Base-by-base conservation (phyloP, 1,140 invertebrate genomes). In the Heliconius eleuchia region DNA sequence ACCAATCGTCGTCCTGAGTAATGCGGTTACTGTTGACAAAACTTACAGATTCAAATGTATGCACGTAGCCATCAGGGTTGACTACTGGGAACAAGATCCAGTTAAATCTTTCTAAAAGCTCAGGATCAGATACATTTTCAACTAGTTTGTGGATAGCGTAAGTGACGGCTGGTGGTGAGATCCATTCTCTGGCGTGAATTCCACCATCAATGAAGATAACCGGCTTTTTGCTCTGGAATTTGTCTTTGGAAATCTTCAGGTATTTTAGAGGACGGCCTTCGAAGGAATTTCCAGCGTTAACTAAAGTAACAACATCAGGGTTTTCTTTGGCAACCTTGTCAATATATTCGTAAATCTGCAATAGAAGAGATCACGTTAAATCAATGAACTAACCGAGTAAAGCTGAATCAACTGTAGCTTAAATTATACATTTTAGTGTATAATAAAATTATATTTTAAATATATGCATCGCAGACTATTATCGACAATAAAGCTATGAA, bases 161-260 rank as follows among this genome's bases (percentile, higher is more conserved):
- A 0, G 95, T 84, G 5, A 92, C 93, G 0, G 92, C 89, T 0
- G 95, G 93, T 1, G 94, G 92, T 11, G 95, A 86, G n/a, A 96
- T 95, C 96, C 96, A 96, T 90, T 96, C 96, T 46, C 96, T 88
- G 2, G 95, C 95, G 86, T 96, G 96, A 7, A 94, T 91, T 18
- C 86, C 88, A 19, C 76, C 84, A 77, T 90, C 87, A 18, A 90
- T 76, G 34, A 87, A 81, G 11, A 90, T 82, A 1, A 89, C 74
- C 8, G 88, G 86, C 72, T 90, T 90, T 16, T 75, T 81, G 0
- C 73, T 84, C 37, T 85, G 37, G 82, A 97, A 97, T 11, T 96
- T 89, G 84, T 60, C 88, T 84, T 76, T 95, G 6, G 95, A 95
- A 73, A 96, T 95, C 71, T 95, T 95, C 57, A 96, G 89, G 23